phyloP scores from a whole-genome alignment of 2,797 vertebrate species.

The Rhynchonycteris naso region DNA sequence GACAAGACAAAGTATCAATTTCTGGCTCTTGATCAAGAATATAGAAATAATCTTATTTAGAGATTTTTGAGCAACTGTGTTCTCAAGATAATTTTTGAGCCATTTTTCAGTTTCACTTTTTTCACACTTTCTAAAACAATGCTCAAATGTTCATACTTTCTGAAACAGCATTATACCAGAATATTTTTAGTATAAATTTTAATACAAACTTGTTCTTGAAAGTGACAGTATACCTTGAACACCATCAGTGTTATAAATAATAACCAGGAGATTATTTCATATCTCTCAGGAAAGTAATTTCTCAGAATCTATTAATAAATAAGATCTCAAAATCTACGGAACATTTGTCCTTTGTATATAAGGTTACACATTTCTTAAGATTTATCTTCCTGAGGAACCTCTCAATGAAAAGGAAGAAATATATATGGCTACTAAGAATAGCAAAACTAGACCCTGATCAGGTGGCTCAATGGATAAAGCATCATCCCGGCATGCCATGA shows the following conservation, averaged over 20 bases:
- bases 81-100: background rate
- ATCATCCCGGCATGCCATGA: too few species aligned
- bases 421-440: background rate
- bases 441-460: background rate
- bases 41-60: background rate
- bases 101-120: background rate
- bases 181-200: background rate
- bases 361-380: background rate
- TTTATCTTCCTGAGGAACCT: background rate
- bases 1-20: background rate
- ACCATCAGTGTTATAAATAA: background rate
- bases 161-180: background rate
- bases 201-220: background rate
- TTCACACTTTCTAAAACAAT: background rate
- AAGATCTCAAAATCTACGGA: background rate
- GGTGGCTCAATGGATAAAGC: too few species aligned
- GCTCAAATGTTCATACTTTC: background rate
- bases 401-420: background rate
- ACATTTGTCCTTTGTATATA: background rate
- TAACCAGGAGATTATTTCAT: background rate
- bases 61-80: background rate
- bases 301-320: background rate
- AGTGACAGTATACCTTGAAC: background rate
- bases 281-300: background rate
- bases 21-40: background rate